Percentiles rank a stretch among this genome's conserved stretches.
Evolutionary conservation across 2,888 invertebrate species (phyloP).

Genomic region (Lasioglossum pauxillum): DNA sequence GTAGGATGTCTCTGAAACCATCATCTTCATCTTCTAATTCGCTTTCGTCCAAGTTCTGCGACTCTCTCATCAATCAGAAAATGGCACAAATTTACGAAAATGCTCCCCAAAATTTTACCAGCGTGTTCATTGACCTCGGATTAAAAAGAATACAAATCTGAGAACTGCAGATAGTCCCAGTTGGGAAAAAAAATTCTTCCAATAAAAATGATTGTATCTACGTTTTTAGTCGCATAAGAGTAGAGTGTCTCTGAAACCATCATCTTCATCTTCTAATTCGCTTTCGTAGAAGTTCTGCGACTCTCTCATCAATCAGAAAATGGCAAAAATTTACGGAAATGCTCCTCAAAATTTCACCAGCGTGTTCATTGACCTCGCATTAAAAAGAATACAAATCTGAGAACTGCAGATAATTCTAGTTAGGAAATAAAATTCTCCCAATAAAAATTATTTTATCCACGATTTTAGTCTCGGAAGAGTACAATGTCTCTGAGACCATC

Average conservation of each 20-base stretch:
- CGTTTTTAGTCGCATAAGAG: too few relatives aligned
- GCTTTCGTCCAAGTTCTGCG: too few relatives aligned
- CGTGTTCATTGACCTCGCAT: not conserved
- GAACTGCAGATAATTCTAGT: not conserved
- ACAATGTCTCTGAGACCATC: not conserved
- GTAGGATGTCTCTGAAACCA: too few relatives aligned
- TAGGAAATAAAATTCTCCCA: not conserved
- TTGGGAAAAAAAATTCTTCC: too few relatives aligned
- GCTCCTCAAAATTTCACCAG: not conserved
- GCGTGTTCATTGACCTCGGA: not conserved
- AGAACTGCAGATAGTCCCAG: not conserved
- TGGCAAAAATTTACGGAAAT: not conserved
- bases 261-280: not conserved
- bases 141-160: not conserved
- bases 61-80: too few relatives aligned
- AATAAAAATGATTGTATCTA: not conserved
- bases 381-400: not conserved
- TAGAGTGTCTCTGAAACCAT: not conserved
- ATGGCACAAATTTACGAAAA: too few relatives aligned
- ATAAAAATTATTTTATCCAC: not conserved
- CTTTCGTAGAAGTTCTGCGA: not conserved
- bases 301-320: not conserved
- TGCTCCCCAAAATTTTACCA: too few relatives aligned
- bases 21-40: too few relatives aligned
- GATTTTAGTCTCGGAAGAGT: not conserved